Evolutionary conservation across 2,888 invertebrate genomes (phyloP).

Genomic region (Tortricodes alternella): DNA sequence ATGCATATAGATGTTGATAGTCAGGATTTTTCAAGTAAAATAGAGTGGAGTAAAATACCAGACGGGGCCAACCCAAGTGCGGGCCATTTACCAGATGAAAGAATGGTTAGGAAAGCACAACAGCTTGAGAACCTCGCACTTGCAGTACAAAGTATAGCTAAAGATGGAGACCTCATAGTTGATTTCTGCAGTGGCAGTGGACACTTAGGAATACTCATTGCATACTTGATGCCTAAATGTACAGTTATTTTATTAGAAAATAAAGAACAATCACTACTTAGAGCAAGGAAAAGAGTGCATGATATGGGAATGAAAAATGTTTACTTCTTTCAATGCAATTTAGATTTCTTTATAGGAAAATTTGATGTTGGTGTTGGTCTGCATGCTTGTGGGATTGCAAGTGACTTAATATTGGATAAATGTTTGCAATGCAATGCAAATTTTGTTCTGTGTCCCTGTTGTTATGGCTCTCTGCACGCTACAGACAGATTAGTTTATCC

Average conservation of each 20-base stretch:
- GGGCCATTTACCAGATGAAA: constrained; percentile 89
- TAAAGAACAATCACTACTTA: constrained; percentile 91
- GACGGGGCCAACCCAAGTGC: constrained; percentile 88
- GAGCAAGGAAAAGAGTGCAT: constrained; percentile 88
- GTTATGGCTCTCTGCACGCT: constrained; percentile 93
- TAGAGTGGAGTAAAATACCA: constrained; percentile 89
- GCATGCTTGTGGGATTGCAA: constrained; percentile 97
- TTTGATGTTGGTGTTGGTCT: constrained; percentile 94
- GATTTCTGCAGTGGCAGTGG: constrained; percentile 98
- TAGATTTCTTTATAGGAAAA: constrained; percentile 91
- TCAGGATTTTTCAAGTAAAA: constrained; percentile 48
- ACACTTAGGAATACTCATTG: constrained; percentile 94
- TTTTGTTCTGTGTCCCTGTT: constrained; percentile 96
- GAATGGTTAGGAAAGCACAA: constrained; percentile 90
- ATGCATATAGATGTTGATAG: constrained; percentile 65
- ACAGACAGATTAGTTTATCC: constrained; percentile 93
- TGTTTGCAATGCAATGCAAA: constrained; percentile 89
- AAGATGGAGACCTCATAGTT: constrained; percentile 87
- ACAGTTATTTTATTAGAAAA: constrained; percentile 93
- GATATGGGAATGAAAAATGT: constrained; percentile 88
- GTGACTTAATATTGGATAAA: constrained; percentile 94
- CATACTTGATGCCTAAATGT: constrained; percentile 89
- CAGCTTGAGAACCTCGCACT: constrained; percentile 93
- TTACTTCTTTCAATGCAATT: constrained; percentile 92
- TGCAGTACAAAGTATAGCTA: constrained; percentile 88